Base-by-base conservation (phyloP, 2,888 invertebrate species). In the Lypha dubia region DNA sequence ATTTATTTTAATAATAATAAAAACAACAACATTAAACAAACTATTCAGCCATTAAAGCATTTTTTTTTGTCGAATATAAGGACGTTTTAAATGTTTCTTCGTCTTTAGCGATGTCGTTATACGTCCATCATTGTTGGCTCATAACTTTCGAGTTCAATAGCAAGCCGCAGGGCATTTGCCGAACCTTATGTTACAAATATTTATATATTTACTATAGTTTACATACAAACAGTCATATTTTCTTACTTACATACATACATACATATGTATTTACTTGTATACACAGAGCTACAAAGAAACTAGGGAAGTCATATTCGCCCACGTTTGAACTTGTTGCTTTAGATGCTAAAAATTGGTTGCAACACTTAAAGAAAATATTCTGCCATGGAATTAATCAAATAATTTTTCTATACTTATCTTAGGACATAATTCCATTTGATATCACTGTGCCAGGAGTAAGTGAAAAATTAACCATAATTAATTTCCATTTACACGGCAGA, bases 151-250 rank as follows among this genome's bases (percentile, higher is more conserved):
- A 90, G 90, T 90, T 91, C 90, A 91, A 90, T 90, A 91, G 91
- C 90, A 90, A 90, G 90, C 90, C 90, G 90, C 91, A 88, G 90
- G 90, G 90, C 91, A 90, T 90, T 90, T 90, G 91, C 90, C 91
- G 89, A 88, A 90, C 90, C 91, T 90, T 91, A 88, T 86, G 83
- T 83, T 83, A 77, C 79, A 70, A 70, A 79, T 79, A 79, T 70
- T 79, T 79, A 67, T 76, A 58, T 67, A 46, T 58, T 65, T 60
- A 67, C 62, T 56, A 41, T 38, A 49, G 53, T 53, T 49, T 58
- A 28, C 62, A 62, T 67, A 46, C 44, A 56, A 7, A 51, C 32
- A 77, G 1, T 46, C 58, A 24, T 17, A 63, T 63, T 65, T 46
- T 15, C 9, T 65, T 62, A 62, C 22, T 62, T 44, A 56, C 44